These are phyloP conservation scores for Euproctis similis DNA, from an alignment of 2,888 invertebrate genomes.

Conservation along the genomic window DNA sequence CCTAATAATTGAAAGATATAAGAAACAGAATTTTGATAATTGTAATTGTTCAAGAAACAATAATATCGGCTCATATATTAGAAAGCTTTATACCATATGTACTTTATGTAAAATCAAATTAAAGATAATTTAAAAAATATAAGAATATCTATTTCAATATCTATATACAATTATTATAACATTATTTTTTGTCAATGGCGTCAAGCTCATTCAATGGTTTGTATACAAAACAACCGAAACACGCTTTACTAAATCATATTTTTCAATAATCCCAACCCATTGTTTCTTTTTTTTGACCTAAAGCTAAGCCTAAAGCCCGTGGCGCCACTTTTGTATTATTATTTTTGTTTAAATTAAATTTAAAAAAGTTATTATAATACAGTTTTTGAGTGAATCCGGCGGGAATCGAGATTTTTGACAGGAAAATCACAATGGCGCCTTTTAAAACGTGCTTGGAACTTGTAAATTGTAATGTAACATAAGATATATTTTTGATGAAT, in stretches of 20 bases:
- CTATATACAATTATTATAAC: conserved; percentile 2
- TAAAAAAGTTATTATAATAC: conserved; percentile 42
- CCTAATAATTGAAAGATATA: no score
- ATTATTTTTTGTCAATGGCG: conserved; percentile 17
- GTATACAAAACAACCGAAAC: conserved; percentile 31
- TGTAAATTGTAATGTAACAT: no score
- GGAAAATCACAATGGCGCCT: conserved; percentile 37
- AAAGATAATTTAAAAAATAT: no score
- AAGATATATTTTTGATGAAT: no score
- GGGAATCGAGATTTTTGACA: conserved; percentile 36
- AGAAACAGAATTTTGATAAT: no score
- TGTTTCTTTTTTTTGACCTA: conserved; percentile 26
- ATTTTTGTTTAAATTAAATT: conserved; percentile 35
- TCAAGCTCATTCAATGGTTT: conserved; percentile 24
- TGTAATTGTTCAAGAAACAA: no score
- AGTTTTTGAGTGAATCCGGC: conserved; percentile 39
- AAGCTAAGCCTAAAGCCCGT: conserved; percentile 18
- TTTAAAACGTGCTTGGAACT: conserved; percentile 30
- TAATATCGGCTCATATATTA: no score
- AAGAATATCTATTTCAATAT: no score
- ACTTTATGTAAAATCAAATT: no score
- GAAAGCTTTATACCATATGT: no score
- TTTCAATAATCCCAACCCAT: conserved; percentile 22
- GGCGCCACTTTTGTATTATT: conserved; percentile 17
- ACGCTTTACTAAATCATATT: conserved; percentile 25